A percentile compares a stretch with the other conserved stretches of the same genome.
Conservation (phyloP, 2,797 vertebrate genomes). For the Xyrichtys novacula region DNA sequence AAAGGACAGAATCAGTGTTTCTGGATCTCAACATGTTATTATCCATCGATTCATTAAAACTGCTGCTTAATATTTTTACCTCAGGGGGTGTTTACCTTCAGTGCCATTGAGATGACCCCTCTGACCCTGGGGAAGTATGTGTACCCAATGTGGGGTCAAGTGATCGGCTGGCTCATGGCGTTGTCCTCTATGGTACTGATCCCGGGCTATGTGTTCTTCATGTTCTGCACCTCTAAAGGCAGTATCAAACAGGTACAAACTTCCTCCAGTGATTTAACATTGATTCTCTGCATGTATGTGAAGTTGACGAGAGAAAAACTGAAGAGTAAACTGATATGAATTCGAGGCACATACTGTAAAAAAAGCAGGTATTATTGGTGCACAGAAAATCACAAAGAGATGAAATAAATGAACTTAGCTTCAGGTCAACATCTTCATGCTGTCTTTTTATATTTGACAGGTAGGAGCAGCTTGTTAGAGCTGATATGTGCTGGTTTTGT, state of each 20-base stretch:
- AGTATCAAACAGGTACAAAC: constrained; percentile 81
- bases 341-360: background rate
- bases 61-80: constrained; percentile 32
- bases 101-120: constrained; percentile 93
- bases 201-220: constrained; percentile 89
- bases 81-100: constrained; percentile 93
- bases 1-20: no score
- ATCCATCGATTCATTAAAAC: no score
- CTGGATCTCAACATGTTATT: no score
- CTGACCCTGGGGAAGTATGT: constrained; percentile 90
- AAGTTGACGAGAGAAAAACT: background rate
- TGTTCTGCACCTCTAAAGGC: constrained; percentile 86
- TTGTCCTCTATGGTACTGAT: constrained; percentile 92
- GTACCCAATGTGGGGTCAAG: constrained; percentile 91
- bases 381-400: background rate
- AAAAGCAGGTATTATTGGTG: background rate
- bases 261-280: background rate
- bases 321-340: background rate
- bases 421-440: constrained; percentile 1
- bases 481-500: no score
- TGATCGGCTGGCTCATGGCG: constrained; percentile 91
- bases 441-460: background rate
- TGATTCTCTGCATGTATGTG: background rate
- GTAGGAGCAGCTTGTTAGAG: background rate
- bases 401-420: constrained; percentile 2